Evolutionary conservation across 2,888 invertebrate genomes (phyloP).

Genomic region (Mellilla xanthometata): DNA sequence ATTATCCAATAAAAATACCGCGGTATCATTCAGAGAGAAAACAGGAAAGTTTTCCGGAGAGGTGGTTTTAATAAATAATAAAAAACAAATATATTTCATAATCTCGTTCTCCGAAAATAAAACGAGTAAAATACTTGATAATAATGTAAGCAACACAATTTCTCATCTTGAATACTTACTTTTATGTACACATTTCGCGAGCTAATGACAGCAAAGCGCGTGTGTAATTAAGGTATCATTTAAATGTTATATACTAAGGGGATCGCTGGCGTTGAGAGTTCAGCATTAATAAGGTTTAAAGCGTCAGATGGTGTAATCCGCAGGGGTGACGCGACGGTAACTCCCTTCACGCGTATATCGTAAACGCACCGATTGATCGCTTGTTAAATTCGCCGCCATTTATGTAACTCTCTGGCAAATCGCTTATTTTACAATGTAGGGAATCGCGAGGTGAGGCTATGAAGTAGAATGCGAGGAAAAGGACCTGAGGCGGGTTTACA

Average conservation of each 20-base stretch:
- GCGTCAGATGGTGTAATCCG: conserved; percentile 61
- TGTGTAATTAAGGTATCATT: too few relatives aligned
- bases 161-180: too few relatives aligned
- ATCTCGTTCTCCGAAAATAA: too few relatives aligned
- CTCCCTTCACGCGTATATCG: conserved; percentile 61
- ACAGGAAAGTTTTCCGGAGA: conserved; percentile 15
- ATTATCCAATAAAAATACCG: conserved; percentile 26
- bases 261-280: conserved; percentile 34
- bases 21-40: conserved; percentile 12
- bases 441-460: conserved; percentile 46
- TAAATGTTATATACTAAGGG: too few relatives aligned
- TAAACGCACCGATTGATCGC: conserved; percentile 48
- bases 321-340: conserved; percentile 54
- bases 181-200: too few relatives aligned
- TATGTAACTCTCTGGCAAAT: conserved; percentile 43
- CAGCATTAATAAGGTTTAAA: conserved; percentile 60
- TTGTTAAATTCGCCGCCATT: conserved; percentile 41
- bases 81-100: too few relatives aligned
- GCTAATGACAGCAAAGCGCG: too few relatives aligned
- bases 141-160: too few relatives aligned
- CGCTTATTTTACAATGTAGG: conserved; percentile 52
- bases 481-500: conserved; percentile 71
- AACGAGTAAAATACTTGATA: too few relatives aligned
- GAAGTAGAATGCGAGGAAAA: conserved; percentile 64
- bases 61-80: conserved; percentile 17